Base-by-base conservation (phyloP, 2,888 invertebrate genomes). In the Cremastinae sp. region DNA sequence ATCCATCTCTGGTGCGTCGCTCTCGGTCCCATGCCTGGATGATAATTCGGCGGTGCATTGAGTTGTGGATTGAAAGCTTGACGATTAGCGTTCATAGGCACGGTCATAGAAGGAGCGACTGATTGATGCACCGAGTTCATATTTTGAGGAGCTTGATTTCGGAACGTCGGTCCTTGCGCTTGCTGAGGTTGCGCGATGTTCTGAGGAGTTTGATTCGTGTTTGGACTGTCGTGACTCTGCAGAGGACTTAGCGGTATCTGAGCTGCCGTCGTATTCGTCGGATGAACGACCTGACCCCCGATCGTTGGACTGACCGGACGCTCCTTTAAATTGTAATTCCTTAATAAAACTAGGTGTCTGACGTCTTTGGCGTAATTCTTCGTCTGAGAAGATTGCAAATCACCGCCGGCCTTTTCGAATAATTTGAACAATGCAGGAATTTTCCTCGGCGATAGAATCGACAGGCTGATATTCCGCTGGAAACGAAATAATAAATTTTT, bases 311-410 rank as follows among this genome's bases (percentile, higher is more conserved):
- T 94, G 5, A 94, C 91, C 0, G 94, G 93, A n/a, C 94, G 90
- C 82, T 94, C 94, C 83, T 94, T 94, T 5, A 94, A 82, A 78
- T 87, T 88, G 61, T 88, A 88, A 80, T 90, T 90, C 2, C 88
- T 82, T 16, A 90, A 71, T 7, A 96, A 90, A 1, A 96, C 95
- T 72, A 96, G 91, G 90, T 96, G 96, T 4, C 96, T 91, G 0
- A 95, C 94, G 89, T 96, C 97, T 90, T 97, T 96, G 0, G 97
- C 96, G 88, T 97, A 98, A 89, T 97, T 97, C 88, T 98, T 96
- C 10, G 94, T 95, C 82, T 95, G 94, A 0, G 95, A 94, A 0
- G 94, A 92, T 58, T 92, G 93, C 62, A 96, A 91, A 89, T 97
- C 97, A 0, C 97, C 96, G 7, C 97, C 97, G 1, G 96, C 96